These are phyloP conservation scores for Drosophila aldrichi DNA, from an alignment of 2,888 invertebrate genomes.

Conservation along the genomic window DNA sequence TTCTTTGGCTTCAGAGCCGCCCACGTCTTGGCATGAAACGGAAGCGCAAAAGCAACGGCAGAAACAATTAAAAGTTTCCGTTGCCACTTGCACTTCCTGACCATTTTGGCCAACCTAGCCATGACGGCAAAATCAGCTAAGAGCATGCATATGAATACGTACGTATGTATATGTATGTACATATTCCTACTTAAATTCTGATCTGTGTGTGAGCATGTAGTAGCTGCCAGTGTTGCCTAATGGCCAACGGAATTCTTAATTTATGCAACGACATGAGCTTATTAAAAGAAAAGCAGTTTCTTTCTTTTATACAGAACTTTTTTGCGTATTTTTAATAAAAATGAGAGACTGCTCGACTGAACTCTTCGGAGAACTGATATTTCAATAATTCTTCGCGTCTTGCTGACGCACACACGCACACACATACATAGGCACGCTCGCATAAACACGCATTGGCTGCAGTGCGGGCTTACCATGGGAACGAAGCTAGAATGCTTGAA, in stretches of 20 bases:
- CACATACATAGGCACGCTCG: too few relatives aligned
- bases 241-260: conserved; percentile 34
- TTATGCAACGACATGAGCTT: conserved; percentile 33
- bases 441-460: too few relatives aligned
- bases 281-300: conserved; percentile 7
- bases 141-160: conserved; percentile 19
- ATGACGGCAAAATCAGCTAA: conserved; percentile 35
- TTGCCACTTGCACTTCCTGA: conserved; percentile 77
- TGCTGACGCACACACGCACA: too few relatives aligned
- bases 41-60: conserved; percentile 75
- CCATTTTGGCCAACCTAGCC: conserved; percentile 57
- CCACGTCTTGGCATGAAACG: conserved; percentile 57
- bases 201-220: neutral
- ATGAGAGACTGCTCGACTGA: too few relatives aligned
- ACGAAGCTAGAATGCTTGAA: too few relatives aligned
- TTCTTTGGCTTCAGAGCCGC: conserved; percentile 30
- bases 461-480: too few relatives aligned
- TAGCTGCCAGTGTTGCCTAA: neutral
- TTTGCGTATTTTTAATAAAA: neutral
- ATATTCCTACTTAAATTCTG: neutral
- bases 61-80: conserved; percentile 81
- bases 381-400: too few relatives aligned
- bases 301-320: neutral
- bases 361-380: too few relatives aligned
- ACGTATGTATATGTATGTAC: neutral